Evolutionary conservation across 2,113 vertebrate genomes (phyloP).

Genomic region (Tragelaphus imberbis): DNA sequence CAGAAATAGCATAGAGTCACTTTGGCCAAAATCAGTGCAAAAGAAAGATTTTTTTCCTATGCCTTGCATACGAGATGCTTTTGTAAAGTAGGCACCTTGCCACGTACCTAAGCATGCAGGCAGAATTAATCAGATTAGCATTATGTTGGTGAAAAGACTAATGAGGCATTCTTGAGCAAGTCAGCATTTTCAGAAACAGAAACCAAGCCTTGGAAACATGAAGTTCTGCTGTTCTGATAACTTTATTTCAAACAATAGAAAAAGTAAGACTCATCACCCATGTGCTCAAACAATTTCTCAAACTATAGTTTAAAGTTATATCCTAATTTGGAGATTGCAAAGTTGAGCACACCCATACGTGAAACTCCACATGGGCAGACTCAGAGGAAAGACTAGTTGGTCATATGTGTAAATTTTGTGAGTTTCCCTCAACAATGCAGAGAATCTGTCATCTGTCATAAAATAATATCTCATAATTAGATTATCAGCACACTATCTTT

Average conservation of each 20-base stretch:
- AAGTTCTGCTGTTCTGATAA: not conserved
- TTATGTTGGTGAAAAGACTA: not conserved
- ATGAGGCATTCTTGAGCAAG: not conserved
- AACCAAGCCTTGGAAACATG: not conserved
- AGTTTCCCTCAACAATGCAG: not conserved
- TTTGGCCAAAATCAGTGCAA: not conserved
- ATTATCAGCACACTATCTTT: not conserved
- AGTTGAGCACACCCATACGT: rapidly evolving
- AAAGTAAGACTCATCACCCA: not conserved
- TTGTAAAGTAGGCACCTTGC: not conserved
- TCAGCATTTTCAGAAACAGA: not conserved
- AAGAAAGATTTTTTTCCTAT: not conserved
- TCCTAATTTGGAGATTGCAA: not conserved
- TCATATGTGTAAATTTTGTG: not conserved
- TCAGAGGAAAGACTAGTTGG: not conserved
- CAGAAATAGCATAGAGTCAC: not conserved
- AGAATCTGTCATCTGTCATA: not conserved
- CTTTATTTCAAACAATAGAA: not conserved
- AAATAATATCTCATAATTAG: not conserved
- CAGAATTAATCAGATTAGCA: not conserved
- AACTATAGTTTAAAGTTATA: not conserved
- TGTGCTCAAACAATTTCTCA: not conserved
- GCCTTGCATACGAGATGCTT: not conserved
- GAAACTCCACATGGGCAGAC: not conserved
- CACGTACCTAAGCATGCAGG: not conserved